Conservation (phyloP, 2,113 vertebrate genomes). For the Dendrocopos noguchii region DNA sequence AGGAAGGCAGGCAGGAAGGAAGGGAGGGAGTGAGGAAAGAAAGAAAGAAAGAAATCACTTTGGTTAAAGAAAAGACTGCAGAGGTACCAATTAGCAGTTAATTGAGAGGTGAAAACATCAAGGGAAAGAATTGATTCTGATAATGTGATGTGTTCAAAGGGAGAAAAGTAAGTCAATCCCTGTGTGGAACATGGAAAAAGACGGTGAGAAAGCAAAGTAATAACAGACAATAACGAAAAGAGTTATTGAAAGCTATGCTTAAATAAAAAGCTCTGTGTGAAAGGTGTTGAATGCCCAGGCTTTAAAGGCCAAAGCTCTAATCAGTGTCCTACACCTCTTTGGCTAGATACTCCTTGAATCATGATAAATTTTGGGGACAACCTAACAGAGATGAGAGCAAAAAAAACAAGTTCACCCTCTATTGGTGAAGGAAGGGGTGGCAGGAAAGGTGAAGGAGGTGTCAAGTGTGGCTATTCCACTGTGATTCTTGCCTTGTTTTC, state of each 20-base stretch:
- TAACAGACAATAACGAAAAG: neutral
- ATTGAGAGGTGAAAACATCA: neutral
- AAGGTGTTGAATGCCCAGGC: neutral
- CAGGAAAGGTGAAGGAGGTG: neutral
- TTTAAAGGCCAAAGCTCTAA: neutral
- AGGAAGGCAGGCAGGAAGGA: too few relatives aligned
- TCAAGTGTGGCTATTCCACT: neutral
- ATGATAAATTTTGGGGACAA: rapidly evolving
- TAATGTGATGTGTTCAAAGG: neutral
- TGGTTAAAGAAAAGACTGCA: neutral
- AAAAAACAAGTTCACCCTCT: neutral
- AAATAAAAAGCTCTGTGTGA: neutral
- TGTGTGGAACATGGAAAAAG: neutral
- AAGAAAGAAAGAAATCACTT: neutral
- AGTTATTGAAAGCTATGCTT: neutral
- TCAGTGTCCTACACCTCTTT: neutral
- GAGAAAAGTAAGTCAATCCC: neutral
- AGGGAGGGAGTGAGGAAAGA: too few relatives aligned
- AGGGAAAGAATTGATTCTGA: neutral
- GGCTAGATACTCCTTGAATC: neutral
- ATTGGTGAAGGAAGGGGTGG: neutral
- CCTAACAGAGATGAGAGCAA: neutral
- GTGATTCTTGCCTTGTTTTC: neutral
- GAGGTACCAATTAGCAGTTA: neutral
- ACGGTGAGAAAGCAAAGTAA: neutral